phyloP scores from a whole-genome alignment of 2,888 invertebrate genomes.

The Synergus gifuensis region DNA sequence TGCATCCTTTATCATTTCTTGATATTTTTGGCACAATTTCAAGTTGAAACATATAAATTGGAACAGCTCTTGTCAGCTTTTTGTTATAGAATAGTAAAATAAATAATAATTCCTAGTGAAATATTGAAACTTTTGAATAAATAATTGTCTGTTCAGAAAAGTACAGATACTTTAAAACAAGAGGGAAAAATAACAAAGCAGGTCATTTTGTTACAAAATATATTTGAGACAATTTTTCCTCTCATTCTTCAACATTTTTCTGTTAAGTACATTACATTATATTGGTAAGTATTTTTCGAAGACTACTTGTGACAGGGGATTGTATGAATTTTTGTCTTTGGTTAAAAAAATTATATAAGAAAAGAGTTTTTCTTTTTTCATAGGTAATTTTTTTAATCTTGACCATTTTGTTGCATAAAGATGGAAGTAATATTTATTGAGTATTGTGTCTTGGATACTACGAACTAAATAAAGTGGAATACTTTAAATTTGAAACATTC shows the following conservation, averaged over 20 bases:
- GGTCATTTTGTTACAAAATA: slow-evolving; percentile 17
- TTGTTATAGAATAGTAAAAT: neutral
- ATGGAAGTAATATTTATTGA: neutral
- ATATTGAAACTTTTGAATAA: neutral
- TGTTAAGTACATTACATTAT: neutral
- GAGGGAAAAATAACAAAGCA: neutral
- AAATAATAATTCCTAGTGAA: no score
- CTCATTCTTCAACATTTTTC: neutral
- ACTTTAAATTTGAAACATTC: neutral
- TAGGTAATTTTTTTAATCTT: no score
- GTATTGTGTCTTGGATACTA: neutral
- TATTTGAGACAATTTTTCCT: slow-evolving; percentile 28
- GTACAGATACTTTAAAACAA: neutral
- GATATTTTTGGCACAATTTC: neutral
- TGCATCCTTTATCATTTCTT: neutral
- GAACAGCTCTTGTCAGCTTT: neutral
- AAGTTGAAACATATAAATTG: neutral
- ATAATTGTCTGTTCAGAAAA: neutral
- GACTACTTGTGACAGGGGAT: no score
- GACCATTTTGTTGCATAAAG: neutral
- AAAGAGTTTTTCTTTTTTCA: neutral
- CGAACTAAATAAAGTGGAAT: neutral
- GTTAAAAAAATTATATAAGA: neutral
- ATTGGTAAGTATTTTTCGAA: neutral
- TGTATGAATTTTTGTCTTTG: neutral